Base-by-base conservation (phyloP, 2,888 invertebrate species). In the Esperia sulphurella region DNA sequence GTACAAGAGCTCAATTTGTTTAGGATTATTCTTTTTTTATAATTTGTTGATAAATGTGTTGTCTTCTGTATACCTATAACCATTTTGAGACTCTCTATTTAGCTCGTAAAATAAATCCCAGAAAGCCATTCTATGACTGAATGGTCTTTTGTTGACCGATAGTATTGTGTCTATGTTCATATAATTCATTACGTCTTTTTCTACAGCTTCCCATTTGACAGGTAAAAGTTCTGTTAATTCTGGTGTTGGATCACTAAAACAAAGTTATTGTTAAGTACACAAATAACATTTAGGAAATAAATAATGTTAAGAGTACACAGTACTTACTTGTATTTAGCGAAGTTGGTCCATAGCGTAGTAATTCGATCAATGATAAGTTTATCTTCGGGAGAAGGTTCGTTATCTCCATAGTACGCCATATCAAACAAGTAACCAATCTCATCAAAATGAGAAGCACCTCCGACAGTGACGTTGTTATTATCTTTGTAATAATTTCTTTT, bases 311-410 rank as follows among this genome's bases (percentile, higher is more conserved):
- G 13, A 37, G n/a, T 10, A 37, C 10, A 6, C 12, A 37, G 12
- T 39, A 58, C 61, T 42, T 63, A 84, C 85, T 78, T 64, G 43
- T 66, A 72, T 61, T 83, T 85, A 0, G 63, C 80, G 45, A 83
- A 84, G 50, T 85, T 85, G 0, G 85, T 70, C 84, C 84, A 85
- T 66, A 85, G 62, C 0, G 68, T 68, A 0, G 83, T 83, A 54
- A 85, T 71, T 14, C 69, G 64, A 46, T 83, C 71, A 30, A 79
- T 67, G 0, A 68, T 50, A 1, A 75, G 45, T 58, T 73, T 60
- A 57, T 85, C 85, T 43, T 64, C 53, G 2, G 48, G 30, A 0
- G 59, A 52, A 0, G 62, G 57, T 4, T 45, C 51, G 1, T 56
- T 54, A 1, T 59, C 44, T 10, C 41, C 14, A n/a, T 59, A 42